Conservation (phyloP, 2,797 vertebrate species). For the Craterocephalus amniculus region DNA sequence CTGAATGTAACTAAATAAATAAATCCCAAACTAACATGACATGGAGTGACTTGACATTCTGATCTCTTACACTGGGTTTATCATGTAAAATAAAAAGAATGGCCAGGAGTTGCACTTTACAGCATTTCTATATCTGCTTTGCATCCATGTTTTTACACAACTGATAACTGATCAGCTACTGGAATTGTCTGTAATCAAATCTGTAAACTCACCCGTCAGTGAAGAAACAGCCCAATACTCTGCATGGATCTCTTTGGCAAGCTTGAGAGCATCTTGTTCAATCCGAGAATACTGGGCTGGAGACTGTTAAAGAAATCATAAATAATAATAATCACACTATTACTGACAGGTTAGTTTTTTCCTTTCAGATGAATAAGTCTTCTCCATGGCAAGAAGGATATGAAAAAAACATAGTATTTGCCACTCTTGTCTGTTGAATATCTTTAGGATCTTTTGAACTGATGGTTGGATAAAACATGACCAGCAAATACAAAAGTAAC, state of each 20-base stretch:
- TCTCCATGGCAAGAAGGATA: background rate
- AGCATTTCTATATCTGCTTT: too few relatives aligned
- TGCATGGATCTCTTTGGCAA: constrained; percentile 92
- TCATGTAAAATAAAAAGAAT: too few relatives aligned
- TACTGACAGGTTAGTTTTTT: background rate
- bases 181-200: background rate
- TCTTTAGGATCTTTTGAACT: background rate
- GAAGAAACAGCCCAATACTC: constrained; percentile 96
- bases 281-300: constrained; percentile 89
- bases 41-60: too few relatives aligned
- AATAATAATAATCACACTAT: background rate
- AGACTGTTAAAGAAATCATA: constrained; percentile 76
- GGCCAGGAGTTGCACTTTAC: too few relatives aligned
- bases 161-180: background rate
- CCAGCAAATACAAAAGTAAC: background rate
- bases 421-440: background rate
- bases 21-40: too few relatives aligned
- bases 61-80: too few relatives aligned
- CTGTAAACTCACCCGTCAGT: constrained; percentile 84
- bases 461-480: background rate
- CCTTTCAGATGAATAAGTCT: too few relatives aligned
- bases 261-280: constrained; percentile 90
- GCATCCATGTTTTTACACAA: too few relatives aligned
- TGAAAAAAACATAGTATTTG: background rate
- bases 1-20: background rate